Conservation (phyloP, 2,113 vertebrate genomes). For the Scophthalmus maximus region DNA sequence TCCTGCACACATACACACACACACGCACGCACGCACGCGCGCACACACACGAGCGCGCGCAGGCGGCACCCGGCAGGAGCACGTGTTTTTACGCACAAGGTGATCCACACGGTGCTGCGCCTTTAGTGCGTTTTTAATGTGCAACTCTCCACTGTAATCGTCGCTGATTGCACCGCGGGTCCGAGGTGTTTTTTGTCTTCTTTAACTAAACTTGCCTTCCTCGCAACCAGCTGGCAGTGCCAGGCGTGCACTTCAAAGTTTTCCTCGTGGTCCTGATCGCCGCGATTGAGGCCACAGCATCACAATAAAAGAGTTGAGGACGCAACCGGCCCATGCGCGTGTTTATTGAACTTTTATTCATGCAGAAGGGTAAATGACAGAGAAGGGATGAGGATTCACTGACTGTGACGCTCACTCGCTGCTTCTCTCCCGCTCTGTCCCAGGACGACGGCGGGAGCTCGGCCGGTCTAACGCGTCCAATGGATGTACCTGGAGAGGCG, state of each 20-base stretch:
- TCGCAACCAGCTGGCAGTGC: background rate
- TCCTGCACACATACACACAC: constrained; percentile 41
- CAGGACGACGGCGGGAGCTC: constrained; percentile 64
- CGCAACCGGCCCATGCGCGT: too few species aligned
- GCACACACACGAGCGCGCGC: too few species aligned
- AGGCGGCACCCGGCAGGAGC: constrained; percentile 53
- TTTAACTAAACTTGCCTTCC: background rate
- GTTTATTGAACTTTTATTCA: too few species aligned
- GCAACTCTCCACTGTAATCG: background rate
- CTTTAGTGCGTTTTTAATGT: constrained; percentile 7
- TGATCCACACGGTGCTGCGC: constrained; percentile 13
- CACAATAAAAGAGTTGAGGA: background rate
- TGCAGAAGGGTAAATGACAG: background rate
- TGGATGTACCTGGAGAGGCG: constrained; percentile 71
- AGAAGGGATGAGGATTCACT: background rate
- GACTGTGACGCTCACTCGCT: constrained; percentile 6
- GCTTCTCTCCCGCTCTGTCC: constrained; percentile 13
- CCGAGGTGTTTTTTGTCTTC: rapidly evolving
- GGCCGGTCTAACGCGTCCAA: constrained; percentile 35
- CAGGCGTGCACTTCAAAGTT: too few species aligned
- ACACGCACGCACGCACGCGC: too few species aligned
- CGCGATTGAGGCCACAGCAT: background rate
- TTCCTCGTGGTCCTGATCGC: too few species aligned
- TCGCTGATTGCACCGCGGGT: background rate
- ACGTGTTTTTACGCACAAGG: constrained; percentile 76